A percentile compares a stretch with the other conserved stretches of the same genome.
These are phyloP conservation scores for Dilophus febrilis DNA, from an alignment of 2,888 invertebrate genomes.

Conservation along the genomic window DNA sequence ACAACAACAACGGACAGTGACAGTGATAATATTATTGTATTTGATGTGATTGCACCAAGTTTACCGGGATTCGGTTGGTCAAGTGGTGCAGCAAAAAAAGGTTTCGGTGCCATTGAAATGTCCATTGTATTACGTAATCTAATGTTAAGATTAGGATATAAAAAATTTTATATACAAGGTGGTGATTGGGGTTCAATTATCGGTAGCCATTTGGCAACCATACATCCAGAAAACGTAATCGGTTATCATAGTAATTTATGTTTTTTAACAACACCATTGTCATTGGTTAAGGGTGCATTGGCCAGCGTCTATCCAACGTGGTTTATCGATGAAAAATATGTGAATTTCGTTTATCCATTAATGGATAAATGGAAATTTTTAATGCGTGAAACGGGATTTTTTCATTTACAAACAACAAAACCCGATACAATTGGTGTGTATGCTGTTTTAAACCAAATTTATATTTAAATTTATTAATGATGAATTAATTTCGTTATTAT, in stretches of 20 bases:
- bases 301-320: slow-evolving; percentile 38
- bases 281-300: slow-evolving; percentile 26
- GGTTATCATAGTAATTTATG: slow-evolving; percentile 49
- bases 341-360: slow-evolving; percentile 33
- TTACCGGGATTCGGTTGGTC: slow-evolving; percentile 52
- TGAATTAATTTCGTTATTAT: neutral
- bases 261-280: slow-evolving; percentile 19
- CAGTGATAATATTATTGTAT: slow-evolving; percentile 38
- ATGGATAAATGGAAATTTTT: slow-evolving; percentile 15
- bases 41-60: slow-evolving; percentile 51
- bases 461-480: neutral
- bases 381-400: slow-evolving; percentile 36
- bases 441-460: too few species aligned
- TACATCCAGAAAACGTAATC: slow-evolving; percentile 42
- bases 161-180: slow-evolving; percentile 51
- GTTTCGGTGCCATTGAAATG: slow-evolving; percentile 37
- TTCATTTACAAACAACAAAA: slow-evolving; percentile 72
- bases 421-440: slow-evolving; percentile 71
- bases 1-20: slow-evolving; percentile 32
- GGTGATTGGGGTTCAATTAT: slow-evolving; percentile 69
- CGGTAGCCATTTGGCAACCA: slow-evolving; percentile 39
- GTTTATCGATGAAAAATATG: slow-evolving; percentile 34
- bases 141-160: slow-evolving; percentile 47
- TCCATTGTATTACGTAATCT: slow-evolving; percentile 43
- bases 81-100: slow-evolving; percentile 38